Conservation (phyloP, 64 coral and sea anemone genomes). For the Actinia equina region DNA sequence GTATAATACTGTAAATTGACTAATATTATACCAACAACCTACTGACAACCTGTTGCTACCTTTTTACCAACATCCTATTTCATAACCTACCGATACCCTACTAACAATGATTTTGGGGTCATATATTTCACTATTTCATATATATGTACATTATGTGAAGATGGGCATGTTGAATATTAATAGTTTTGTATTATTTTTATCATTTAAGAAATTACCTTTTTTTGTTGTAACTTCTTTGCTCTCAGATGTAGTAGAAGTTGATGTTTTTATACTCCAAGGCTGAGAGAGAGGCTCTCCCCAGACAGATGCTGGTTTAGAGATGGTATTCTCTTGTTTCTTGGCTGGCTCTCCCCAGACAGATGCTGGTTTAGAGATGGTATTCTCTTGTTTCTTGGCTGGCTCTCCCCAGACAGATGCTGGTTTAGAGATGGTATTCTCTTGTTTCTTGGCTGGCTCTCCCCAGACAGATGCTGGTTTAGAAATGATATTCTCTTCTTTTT, state of each 20-base stretch:
- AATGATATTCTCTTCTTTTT: constrained; percentile 22
- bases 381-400: too few relatives aligned
- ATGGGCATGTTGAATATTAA: too few relatives aligned
- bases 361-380: background rate
- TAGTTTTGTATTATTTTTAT: background rate
- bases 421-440: constrained; percentile 3
- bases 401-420: background rate
- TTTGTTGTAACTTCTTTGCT: constrained; percentile 1
- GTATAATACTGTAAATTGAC: too few relatives aligned
- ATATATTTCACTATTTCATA: too few relatives aligned
- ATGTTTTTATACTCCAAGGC: background rate
- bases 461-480: background rate
- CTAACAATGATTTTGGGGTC: too few relatives aligned
- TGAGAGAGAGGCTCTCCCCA: constrained; percentile 3
- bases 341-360: background rate
- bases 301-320: background rate
- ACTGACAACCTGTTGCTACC: too few relatives aligned
- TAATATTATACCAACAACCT: too few relatives aligned
- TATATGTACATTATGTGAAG: too few relatives aligned
- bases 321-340: too few relatives aligned
- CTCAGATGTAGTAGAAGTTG: constrained; percentile 5
- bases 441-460: background rate
- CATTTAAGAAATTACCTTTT: constrained; percentile 6
- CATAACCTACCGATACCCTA: too few relatives aligned
- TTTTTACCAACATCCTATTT: too few relatives aligned